These are phyloP conservation scores for Dryas iulia DNA, from an alignment of 1,140 invertebrate genomes.

Conservation along the genomic window DNA sequence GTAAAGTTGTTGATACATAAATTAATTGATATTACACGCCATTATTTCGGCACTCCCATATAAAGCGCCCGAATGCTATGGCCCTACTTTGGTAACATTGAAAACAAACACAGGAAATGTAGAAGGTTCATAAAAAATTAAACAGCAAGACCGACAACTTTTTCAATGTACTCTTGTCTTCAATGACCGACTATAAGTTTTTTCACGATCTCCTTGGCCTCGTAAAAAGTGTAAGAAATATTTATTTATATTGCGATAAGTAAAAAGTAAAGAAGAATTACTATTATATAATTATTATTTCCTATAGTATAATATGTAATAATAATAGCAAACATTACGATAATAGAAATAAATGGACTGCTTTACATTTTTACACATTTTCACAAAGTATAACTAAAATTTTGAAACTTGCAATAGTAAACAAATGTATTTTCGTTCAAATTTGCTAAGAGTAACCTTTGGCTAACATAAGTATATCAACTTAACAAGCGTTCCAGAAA, in stretches of 20 bases:
- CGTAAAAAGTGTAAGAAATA: background rate
- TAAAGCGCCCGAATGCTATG: constrained; percentile 11
- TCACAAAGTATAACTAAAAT: too few species aligned
- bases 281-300: too few species aligned
- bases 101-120: constrained; percentile 57
- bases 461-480: background rate
- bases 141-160: constrained; percentile 35
- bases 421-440: background rate
- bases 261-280: constrained; percentile 6
- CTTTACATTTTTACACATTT: too few species aligned
- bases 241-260: background rate
- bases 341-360: too few species aligned
- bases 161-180: background rate
- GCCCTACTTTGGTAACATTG: constrained; percentile 37
- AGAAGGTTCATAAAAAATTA: constrained; percentile 24
- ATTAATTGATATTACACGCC: constrained; percentile 29
- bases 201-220: background rate
- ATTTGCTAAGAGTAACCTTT: background rate
- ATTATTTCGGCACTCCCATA: constrained; percentile 28
- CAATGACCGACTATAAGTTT: background rate
- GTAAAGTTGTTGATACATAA: constrained; percentile 12
- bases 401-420: too few species aligned
- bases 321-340: too few species aligned
- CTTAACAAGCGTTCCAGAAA: background rate
- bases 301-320: too few species aligned